phyloP scores from a whole-genome alignment of 2,888 invertebrate species.

The Yponomeuta malinellus region DNA sequence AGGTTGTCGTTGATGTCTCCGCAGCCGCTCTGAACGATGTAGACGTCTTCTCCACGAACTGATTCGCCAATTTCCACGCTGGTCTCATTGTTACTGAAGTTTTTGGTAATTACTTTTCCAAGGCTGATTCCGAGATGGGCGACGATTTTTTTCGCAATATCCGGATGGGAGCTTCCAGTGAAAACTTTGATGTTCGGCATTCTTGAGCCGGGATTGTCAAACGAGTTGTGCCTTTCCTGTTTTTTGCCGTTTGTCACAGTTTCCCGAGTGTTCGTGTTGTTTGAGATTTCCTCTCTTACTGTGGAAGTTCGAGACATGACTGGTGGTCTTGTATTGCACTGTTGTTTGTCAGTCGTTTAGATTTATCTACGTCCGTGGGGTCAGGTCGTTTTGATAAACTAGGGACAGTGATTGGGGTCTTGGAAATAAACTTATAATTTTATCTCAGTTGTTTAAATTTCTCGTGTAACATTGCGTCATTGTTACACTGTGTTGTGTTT shows the following conservation, averaged over 20 bases:
- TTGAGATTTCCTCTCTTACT: not conserved
- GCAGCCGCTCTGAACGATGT: slow-evolving; percentile 93
- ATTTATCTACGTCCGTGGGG: slow-evolving; percentile 9
- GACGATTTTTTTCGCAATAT: slow-evolving; percentile 96
- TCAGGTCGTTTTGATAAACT: slow-evolving; percentile 9
- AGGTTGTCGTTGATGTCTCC: slow-evolving; percentile 94
- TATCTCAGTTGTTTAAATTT: slow-evolving; percentile 4
- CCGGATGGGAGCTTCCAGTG: slow-evolving; percentile 97
- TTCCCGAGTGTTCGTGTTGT: slow-evolving; percentile 19
- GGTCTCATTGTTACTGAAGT: slow-evolving; percentile 99
- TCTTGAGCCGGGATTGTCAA: slow-evolving; percentile 54
- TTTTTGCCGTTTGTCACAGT: slow-evolving; percentile 19
- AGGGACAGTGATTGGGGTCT: not conserved
- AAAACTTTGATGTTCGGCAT: slow-evolving; percentile 99
- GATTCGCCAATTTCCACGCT: slow-evolving; percentile 95
- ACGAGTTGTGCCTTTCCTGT: slow-evolving; percentile 30
- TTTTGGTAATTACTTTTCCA: slow-evolving; percentile 98
- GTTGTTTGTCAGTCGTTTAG: slow-evolving; percentile 36
- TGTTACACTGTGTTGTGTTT: not conserved
- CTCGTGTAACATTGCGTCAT: slow-evolving; percentile 7
- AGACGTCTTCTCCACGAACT: slow-evolving; percentile 94
- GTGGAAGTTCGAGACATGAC: slow-evolving; percentile 24
- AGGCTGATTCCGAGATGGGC: slow-evolving; percentile 95
- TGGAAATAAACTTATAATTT: slow-evolving; percentile 9
- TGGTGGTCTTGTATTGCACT: slow-evolving; percentile 41